Percentiles rank a stretch among this genome's conserved stretches.
Evolutionary conservation across 53 echinoderm and acorn worm species (phyloP).

Genomic region (Mesocentrotus franciscanus): DNA sequence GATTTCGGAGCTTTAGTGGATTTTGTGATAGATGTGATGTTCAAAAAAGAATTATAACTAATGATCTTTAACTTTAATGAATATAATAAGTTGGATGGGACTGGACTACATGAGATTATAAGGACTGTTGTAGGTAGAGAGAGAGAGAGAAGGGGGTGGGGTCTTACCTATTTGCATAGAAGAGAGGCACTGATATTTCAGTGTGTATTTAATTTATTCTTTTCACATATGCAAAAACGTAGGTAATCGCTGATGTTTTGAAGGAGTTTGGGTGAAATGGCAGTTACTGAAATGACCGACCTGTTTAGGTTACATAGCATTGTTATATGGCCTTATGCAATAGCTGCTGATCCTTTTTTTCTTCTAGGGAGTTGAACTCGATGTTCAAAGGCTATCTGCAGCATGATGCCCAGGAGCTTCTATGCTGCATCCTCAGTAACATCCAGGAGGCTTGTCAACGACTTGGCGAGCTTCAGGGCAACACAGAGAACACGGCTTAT

Average conservation of each 20-base stretch:
- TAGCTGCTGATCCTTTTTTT: neutral
- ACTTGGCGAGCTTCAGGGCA: slow-evolving; percentile 47
- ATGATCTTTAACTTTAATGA: neutral
- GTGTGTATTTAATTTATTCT: neutral
- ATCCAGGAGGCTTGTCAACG: slow-evolving; percentile 86
- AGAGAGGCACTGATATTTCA: neutral
- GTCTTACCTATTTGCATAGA: neutral
- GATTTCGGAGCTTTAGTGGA: neutral
- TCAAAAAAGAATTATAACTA: neutral
- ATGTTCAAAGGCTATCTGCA: slow-evolving; percentile 99
- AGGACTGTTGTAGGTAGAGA: too few relatives aligned
- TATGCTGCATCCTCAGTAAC: slow-evolving; percentile 90
- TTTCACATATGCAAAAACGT: neutral
- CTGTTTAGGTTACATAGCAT: neutral
- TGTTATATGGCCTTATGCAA: neutral
- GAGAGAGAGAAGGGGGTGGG: too few relatives aligned
- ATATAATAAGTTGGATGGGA: too few relatives aligned
- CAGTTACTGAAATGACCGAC: neutral
- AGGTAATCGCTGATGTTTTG: neutral
- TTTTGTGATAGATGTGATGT: neutral
- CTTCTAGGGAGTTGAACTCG: slow-evolving; percentile 85
- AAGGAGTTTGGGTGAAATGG: neutral
- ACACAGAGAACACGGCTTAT: neutral
- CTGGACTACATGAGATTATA: too few relatives aligned
- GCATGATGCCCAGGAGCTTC: slow-evolving; percentile 97